A percentile compares a stretch with the other conserved stretches of the same genome.
These are phyloP conservation scores for Mormyrus proboscirostris DNA, from an alignment of 2,797 vertebrate genomes.

Conservation along the genomic window DNA sequence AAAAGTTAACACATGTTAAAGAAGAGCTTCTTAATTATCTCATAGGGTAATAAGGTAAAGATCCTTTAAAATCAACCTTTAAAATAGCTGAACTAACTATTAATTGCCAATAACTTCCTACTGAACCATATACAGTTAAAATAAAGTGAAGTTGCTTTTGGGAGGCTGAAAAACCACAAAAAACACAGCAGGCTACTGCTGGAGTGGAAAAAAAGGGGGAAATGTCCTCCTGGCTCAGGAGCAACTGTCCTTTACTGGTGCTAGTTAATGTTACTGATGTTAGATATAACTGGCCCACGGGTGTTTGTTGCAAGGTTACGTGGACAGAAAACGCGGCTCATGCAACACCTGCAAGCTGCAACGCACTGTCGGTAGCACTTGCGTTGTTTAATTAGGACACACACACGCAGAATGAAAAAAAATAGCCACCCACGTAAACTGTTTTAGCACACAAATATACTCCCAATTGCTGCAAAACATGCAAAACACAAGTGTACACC, in stretches of 20 bases:
- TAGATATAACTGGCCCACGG: not conserved
- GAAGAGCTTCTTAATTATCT: not conserved
- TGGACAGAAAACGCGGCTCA: not conserved
- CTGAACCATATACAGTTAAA: not conserved
- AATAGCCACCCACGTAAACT: not conserved
- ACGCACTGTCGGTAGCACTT: not conserved
- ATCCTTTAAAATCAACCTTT: not conserved
- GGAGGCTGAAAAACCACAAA: not conserved
- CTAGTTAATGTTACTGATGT: not conserved
- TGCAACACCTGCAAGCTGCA: not conserved
- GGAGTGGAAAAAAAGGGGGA: no score
- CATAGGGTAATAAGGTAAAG: not conserved
- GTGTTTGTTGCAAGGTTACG: not conserved
- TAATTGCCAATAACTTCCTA: not conserved
- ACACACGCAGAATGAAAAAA: not conserved
- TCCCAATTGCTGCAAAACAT: not conserved
- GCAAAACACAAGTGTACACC: not conserved
- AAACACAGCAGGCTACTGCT: no score
- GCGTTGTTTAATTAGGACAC: not conserved
- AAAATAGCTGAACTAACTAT: not conserved
- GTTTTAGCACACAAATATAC: not conserved
- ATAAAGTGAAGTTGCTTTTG: not conserved
- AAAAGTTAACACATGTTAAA: not conserved
- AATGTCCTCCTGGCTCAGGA: not conserved
- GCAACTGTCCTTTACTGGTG: not conserved